Conservation (phyloP, 2,797 vertebrate species). For the Scyliorhinus canicula region DNA sequence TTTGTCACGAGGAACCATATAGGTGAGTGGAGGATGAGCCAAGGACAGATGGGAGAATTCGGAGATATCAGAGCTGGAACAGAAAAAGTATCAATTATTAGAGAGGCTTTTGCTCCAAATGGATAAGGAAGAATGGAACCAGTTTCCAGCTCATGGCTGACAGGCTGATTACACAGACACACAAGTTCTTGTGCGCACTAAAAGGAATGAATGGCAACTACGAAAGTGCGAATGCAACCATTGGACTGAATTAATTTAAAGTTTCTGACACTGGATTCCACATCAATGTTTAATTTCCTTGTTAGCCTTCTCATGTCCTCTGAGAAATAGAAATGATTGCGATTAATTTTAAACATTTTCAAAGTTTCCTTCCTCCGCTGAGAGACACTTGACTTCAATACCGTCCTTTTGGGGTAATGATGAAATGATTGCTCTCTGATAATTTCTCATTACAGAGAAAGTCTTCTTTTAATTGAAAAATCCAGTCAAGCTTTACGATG, state of each 20-base stretch:
- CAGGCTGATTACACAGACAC: neutral
- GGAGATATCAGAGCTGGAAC: neutral
- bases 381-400: neutral
- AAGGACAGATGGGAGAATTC: neutral
- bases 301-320: neutral
- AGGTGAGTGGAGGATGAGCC: neutral
- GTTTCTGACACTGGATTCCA: neutral
- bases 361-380: neutral
- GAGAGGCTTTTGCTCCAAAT: neutral
- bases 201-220: neutral
- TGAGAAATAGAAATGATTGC: neutral
- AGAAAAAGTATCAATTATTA: neutral
- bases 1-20: neutral
- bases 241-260: neutral
- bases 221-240: neutral
- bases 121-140: neutral
- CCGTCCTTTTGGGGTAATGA: neutral
- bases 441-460: neutral
- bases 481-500: neutral
- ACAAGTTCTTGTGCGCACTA: neutral
- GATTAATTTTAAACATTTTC: conserved; percentile 22
- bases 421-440: neutral
- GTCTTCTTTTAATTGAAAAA: conserved; percentile 1
- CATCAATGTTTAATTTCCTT: neutral
- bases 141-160: neutral